Conservation (phyloP, 1,140 invertebrate genomes). For the Wasmannia auropunctata region DNA sequence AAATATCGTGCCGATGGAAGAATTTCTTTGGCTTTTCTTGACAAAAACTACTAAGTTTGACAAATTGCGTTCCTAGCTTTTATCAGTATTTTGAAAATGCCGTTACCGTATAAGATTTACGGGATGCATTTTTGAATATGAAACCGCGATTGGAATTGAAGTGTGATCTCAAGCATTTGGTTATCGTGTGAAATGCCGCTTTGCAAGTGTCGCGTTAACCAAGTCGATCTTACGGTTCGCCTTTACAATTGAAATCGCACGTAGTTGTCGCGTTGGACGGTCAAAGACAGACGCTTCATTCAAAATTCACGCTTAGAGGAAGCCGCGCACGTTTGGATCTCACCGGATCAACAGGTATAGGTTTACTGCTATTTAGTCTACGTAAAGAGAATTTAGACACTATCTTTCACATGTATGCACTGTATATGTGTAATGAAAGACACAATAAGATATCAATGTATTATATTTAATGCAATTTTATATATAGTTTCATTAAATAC, state of each 20-base stretch:
- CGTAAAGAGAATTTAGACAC: not conserved
- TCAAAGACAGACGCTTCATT: conserved; percentile 7
- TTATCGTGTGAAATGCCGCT: not conserved
- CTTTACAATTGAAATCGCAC: not conserved
- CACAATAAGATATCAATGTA: not conserved
- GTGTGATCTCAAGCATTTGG: not conserved
- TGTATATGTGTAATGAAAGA: too few relatives aligned
- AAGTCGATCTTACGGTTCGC: not conserved
- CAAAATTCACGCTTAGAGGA: conserved; percentile 32
- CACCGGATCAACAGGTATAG: conserved; percentile 44
- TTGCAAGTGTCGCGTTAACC: not conserved
- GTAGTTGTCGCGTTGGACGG: not conserved
- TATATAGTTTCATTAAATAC: not conserved
- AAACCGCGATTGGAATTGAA: not conserved
- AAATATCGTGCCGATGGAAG: conserved; percentile 18
- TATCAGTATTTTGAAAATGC: conserved; percentile 22
- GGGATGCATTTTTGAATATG: not conserved
- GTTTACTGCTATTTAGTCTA: conserved; percentile 24
- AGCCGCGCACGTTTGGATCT: not conserved
- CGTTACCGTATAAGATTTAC: not conserved
- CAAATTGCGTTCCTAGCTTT: conserved; percentile 15
- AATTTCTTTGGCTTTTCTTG: conserved; percentile 1
- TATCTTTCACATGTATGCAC: not conserved
- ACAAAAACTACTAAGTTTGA: not conserved
- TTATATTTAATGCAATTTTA: not conserved